These are phyloP conservation scores for Procambarus virginalis DNA, from an alignment of 1,140 invertebrate species.

Conservation along the genomic window DNA sequence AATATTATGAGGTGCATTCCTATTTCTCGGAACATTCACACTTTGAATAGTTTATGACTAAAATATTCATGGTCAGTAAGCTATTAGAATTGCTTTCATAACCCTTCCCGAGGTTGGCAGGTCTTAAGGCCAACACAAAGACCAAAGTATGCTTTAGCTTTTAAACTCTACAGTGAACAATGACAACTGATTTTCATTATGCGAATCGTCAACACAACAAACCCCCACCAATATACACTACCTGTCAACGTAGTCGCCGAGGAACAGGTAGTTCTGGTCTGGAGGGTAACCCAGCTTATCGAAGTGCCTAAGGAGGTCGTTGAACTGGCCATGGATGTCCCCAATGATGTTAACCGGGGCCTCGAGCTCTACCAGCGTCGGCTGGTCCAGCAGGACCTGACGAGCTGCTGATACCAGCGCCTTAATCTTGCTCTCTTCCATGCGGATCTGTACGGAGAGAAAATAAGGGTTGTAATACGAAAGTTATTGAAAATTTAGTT, in stretches of 20 bases:
- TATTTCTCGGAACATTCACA: too few species aligned
- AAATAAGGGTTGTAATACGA: background rate
- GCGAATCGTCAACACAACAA: too few species aligned
- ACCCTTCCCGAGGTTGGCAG: too few species aligned
- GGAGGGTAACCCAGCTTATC: conserved; percentile 76
- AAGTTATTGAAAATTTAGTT: too few species aligned
- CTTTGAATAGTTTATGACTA: too few species aligned
- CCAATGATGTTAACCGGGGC: conserved; percentile 79
- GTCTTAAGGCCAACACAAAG: too few species aligned
- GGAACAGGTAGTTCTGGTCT: conserved; percentile 75
- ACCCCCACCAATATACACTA: conserved; percentile 6
- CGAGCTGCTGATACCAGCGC: conserved; percentile 77
- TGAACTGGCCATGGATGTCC: conserved; percentile 80
- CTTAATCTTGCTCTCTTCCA: conserved; percentile 75
- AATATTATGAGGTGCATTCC: too few species aligned
- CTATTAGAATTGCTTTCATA: too few species aligned
- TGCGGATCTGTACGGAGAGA: conserved; percentile 30
- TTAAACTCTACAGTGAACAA: too few species aligned
- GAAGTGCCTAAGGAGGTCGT: conserved; percentile 77
- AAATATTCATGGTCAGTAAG: too few species aligned
- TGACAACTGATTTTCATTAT: too few species aligned
- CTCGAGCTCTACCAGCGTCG: conserved; percentile 79
- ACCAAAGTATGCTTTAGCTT: too few species aligned
- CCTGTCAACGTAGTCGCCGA: conserved; percentile 77
- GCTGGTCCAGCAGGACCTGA: conserved; percentile 78